A percentile compares a stretch with the other conserved stretches of the same genome.
Evolutionary conservation across 2,797 vertebrate species (phyloP).

Genomic region (Morus bassanus): DNA sequence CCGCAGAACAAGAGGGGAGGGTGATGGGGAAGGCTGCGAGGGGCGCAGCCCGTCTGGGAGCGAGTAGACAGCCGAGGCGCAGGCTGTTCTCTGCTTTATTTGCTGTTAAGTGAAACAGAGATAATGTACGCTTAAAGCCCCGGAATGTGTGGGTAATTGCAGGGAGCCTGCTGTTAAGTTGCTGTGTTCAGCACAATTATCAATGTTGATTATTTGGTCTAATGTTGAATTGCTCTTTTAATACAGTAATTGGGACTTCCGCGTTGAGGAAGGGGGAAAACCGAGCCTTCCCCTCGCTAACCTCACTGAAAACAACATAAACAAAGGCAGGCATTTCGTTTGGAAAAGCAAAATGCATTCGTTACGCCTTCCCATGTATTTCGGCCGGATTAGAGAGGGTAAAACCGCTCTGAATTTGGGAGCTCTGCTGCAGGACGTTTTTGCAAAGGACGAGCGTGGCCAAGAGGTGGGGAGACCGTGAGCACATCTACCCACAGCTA

Average conservation of each 20-base stretch:
- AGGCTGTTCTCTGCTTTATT: slow-evolving; percentile 38
- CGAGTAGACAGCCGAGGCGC: not conserved
- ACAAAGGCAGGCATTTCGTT: slow-evolving; percentile 53
- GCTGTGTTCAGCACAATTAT: slow-evolving; percentile 42
- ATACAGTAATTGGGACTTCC: slow-evolving; percentile 55
- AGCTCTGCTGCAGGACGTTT: slow-evolving; percentile 13
- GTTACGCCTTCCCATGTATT: slow-evolving; percentile 58
- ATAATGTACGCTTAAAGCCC: slow-evolving; percentile 22
- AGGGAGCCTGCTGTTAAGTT: slow-evolving; percentile 48
- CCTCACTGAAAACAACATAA: slow-evolving; percentile 37
- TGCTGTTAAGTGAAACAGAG: slow-evolving; percentile 56
- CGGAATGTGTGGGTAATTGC: slow-evolving; percentile 46
- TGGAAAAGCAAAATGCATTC: slow-evolving; percentile 57
- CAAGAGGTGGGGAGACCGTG: slow-evolving; percentile 22
- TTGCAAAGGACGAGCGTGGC: slow-evolving; percentile 24
- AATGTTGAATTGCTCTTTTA: slow-evolving; percentile 43
- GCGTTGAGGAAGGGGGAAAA: slow-evolving; percentile 43
- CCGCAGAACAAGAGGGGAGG: not conserved
- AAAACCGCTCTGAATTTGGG: slow-evolving; percentile 39
- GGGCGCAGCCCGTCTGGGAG: not conserved
- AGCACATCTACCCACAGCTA: slow-evolving; percentile 14
- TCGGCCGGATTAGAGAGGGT: slow-evolving; percentile 51
- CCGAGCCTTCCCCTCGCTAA: slow-evolving; percentile 32
- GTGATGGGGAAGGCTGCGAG: not conserved
- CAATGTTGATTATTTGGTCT: slow-evolving; percentile 50